Base-by-base conservation (phyloP, 1,140 invertebrate genomes). In the Nasonia longicornis region DNA sequence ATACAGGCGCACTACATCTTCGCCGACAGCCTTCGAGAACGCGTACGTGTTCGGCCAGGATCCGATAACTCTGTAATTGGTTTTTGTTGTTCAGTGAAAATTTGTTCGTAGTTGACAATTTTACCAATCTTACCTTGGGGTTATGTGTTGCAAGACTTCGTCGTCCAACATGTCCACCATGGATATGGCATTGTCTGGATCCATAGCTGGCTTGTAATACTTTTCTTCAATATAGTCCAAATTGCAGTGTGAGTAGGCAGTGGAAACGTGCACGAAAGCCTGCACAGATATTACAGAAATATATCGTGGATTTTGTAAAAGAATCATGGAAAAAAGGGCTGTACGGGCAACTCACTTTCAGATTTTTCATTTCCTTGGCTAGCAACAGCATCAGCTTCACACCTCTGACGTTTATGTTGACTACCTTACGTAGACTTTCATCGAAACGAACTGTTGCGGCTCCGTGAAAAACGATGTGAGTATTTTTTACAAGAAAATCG, bases 381-480 rank as follows among this genome's bases (percentile, higher is more conserved):
- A 94, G 88, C 69, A 92, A 86, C 4, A 95, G 80, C 42, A 95
- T 87, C 69, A 93, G 90, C 83, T 92, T 92, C 1, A 93, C 93
- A 14, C 92, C 93, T 77, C 90, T 89, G 2, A 94, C 91, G 85
- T 95, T 95, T 38, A 93, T 93, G 38, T 91, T 90, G 31, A 93
- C 89, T 0, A 93, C 91, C 20, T 86, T 77, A 86, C 94, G 93
- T n/a, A 98, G 87, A 72, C 93, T 92, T 88, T 97, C 96, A 88
- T 97, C 95, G 89, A 98, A 98, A 86, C 95, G 94, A 11, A 98
- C 93, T 29, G 96, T 97, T 1, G 97, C 97, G 2, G 97, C 97
- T 6, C 93, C 94, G 86, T 98, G 96, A 87, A 98, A 96, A 31
- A 98, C 94, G 67, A 97, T 91, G 26, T 93, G 81, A 3, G 85